Conservation (phyloP, 2,113 vertebrate genomes). For the Camelus bactrianus region DNA sequence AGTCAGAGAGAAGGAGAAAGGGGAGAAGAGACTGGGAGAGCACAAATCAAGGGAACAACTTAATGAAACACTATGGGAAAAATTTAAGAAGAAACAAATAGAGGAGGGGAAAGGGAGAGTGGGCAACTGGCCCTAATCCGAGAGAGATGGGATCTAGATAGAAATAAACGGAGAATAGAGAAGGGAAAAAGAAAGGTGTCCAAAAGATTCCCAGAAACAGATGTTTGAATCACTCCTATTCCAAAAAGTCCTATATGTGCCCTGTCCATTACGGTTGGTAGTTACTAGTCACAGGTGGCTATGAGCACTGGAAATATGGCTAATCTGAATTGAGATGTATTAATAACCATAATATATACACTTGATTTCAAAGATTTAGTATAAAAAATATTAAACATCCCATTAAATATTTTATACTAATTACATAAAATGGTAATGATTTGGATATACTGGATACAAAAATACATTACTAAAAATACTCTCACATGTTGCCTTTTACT, state of each 20-base stretch:
- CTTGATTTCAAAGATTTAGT: neutral
- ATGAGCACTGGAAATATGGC: neutral
- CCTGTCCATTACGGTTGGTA: neutral
- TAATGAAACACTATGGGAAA: neutral
- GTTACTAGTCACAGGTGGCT: neutral
- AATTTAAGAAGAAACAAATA: constrained; percentile 20
- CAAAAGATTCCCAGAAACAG: neutral
- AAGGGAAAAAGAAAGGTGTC: neutral
- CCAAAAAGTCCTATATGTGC: neutral
- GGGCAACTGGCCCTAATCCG: neutral
- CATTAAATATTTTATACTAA: constrained; percentile 8
- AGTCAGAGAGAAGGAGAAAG: neutral
- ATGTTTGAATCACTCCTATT: neutral
- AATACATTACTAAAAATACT: constrained; percentile 3
- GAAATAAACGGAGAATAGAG: neutral
- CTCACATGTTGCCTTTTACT: neutral
- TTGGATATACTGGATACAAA: neutral
- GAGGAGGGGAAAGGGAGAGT: neutral
- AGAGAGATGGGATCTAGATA: neutral
- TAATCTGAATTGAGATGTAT: neutral
- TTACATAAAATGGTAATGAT: neutral
- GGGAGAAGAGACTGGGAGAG: neutral
- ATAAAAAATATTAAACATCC: constrained; percentile 13
- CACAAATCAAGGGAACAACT: neutral
- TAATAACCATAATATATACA: neutral